Evolutionary conservation across 1,140 invertebrate species (phyloP).

Genomic region (Drosophila nasuta): DNA sequence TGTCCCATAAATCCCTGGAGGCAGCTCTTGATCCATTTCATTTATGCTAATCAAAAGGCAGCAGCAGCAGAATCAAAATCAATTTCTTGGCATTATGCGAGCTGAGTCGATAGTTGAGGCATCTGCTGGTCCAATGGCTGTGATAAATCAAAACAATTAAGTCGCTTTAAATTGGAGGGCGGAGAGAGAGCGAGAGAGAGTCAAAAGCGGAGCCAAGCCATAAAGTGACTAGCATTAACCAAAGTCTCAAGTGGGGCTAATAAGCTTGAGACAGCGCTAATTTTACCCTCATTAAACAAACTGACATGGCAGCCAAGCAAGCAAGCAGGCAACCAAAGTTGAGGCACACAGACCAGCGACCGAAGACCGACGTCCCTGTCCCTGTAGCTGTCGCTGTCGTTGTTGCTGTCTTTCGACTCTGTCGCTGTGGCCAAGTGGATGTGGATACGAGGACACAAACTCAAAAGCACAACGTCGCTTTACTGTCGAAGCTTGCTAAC

Average conservation of each 20-base stretch:
- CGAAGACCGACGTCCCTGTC: conserved; percentile 7
- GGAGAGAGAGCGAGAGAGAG: conserved; percentile 25
- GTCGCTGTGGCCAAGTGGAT: conserved; percentile 4
- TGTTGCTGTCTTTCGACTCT: not conserved
- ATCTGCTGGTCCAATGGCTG: conserved; percentile 18
- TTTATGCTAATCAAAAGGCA: conserved; percentile 60
- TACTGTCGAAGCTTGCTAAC: conserved; percentile 52
- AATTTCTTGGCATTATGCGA: conserved; percentile 47
- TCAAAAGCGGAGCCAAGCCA: conserved; percentile 50
- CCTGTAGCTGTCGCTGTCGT: conserved; percentile 12
- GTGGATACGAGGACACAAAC: conserved; percentile 18
- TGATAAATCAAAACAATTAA: conserved; percentile 82
- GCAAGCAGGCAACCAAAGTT: conserved; percentile 32
- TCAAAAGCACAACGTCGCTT: conserved; percentile 10
- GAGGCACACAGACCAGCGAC: conserved; percentile 22
- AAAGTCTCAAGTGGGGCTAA: conserved; percentile 80
- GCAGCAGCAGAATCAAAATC: conserved; percentile 31
- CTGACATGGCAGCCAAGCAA: conserved; percentile 69
- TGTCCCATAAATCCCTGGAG: conserved; percentile 18
- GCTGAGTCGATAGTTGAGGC: conserved; percentile 46
- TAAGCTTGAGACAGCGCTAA: conserved; percentile 83
- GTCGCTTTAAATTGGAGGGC: conserved; percentile 69
- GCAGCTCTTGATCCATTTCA: conserved; percentile 42
- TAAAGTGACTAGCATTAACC: conserved; percentile 80
- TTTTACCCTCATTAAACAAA: conserved; percentile 84